These are phyloP conservation scores for Drosophila recens DNA, from an alignment of 2,888 invertebrate species.

Conservation along the genomic window DNA sequence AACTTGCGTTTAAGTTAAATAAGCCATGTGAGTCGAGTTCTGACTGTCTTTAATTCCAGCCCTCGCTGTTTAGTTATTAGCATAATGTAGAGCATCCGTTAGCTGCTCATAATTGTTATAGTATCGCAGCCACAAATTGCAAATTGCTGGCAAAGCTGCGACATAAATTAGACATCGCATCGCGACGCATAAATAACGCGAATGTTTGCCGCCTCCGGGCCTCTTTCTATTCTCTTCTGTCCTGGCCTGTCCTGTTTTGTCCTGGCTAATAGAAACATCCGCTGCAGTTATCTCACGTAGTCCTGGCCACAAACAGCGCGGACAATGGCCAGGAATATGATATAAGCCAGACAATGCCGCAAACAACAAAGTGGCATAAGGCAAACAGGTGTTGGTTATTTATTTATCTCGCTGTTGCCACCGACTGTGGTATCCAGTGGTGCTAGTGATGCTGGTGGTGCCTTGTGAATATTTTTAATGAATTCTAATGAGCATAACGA, in stretches of 20 bases:
- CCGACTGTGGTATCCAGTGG: not conserved
- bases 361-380: conserved; percentile 14
- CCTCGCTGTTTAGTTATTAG: conserved; percentile 39
- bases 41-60: conserved; percentile 40
- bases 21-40: conserved; percentile 57
- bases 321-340: conserved; percentile 46
- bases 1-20: conserved; percentile 76
- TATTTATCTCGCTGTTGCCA: conserved; percentile 43
- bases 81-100: conserved; percentile 31
- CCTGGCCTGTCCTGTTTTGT: conserved; percentile 2
- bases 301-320: conserved; percentile 23
- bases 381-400: conserved; percentile 64
- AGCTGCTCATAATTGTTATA: conserved; percentile 50
- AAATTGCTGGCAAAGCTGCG: conserved; percentile 58
- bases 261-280: conserved; percentile 63
- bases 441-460: not conserved
- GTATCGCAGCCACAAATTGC: conserved; percentile 62
- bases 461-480: conserved; percentile 51
- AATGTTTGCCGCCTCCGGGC: conserved; percentile 17
- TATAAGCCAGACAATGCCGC: conserved; percentile 41
- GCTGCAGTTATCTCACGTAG: conserved; percentile 63
- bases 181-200: conserved; percentile 60
- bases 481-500: conserved; percentile 66
- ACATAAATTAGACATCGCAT: conserved; percentile 58
- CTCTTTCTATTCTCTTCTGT: conserved; percentile 3